Base-by-base conservation (phyloP, 2,797 vertebrate species). In the Hoplostethus atlanticus region DNA sequence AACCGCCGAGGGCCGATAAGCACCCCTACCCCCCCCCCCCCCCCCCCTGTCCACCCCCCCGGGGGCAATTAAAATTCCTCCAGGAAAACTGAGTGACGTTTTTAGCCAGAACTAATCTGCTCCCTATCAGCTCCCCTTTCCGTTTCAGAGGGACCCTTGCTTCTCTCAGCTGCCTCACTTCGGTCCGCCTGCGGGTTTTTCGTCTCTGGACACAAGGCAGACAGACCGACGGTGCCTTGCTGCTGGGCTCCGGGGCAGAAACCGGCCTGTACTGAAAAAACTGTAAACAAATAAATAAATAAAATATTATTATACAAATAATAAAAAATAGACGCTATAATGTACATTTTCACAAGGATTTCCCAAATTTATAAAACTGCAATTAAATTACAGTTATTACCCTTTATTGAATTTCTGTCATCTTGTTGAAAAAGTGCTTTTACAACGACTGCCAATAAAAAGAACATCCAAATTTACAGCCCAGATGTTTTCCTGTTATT, bases 31-130 rank as follows among this genome's bases (percentile, higher is more conserved):
- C 21, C 21, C 21, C 21, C 21, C 21, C 21, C 21, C 21, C 21
- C 21, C 21, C 21, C 21, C 21, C 21, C 21, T n/a, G n/a, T n/a
- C n/a, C n/a, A 64, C 50, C 63, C 82, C 90, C 74, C 87, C 75
- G 64, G 68, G 84, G 80, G 82, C 91, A 91, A 94, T 94, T 94
- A 94, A 95, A 92, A 94, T 94, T 93, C 94, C 92, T 91, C 63
- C 65, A 83, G 83, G 77, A 90, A 92, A 92, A 89, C 88, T 77
- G 77, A 76, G 58, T 65, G 89, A 90, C 90, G 87, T 89, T 91
- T 92, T 91, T 92, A 91, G 90, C 88, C 61, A 74, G 69, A 68
- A 56, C 78, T 84, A 89, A 94, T 94, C 93, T 87, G 76, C 77
- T 87, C 48, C 73, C 85, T 93, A 92, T 93, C 93, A 89, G 87